Conservation (phyloP, 2,888 invertebrate species). For the Cryptus viduatorius region DNA sequence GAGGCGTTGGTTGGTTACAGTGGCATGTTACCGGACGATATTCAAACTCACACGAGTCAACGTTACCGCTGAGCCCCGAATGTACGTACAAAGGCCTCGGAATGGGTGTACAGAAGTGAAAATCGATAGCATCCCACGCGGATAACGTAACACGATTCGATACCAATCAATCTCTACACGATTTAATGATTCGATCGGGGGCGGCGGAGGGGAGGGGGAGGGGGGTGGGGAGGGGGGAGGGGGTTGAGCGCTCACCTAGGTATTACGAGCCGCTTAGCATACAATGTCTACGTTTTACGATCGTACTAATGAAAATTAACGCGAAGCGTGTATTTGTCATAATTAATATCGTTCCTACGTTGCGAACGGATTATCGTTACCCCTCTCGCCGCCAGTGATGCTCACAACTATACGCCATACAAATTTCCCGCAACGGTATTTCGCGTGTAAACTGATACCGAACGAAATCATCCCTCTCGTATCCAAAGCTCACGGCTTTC, state of each 20-base stretch:
- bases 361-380: constrained; percentile 37
- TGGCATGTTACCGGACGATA: constrained; percentile 38
- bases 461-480: not conserved
- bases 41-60: constrained; percentile 8
- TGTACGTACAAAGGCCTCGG: constrained; percentile 10
- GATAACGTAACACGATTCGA: constrained; percentile 59
- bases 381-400: not conserved
- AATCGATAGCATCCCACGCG: constrained; percentile 53
- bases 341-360: constrained; percentile 55
- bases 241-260: constrained; percentile 43
- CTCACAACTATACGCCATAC: constrained; percentile 24
- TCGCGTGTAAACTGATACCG: constrained; percentile 8
- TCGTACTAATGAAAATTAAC: constrained; percentile 63
- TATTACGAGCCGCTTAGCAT: constrained; percentile 51
- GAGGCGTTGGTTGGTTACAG: constrained; percentile 47
- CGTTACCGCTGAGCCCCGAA: not conserved
- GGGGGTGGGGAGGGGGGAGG: too few species aligned
- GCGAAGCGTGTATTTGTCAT: constrained; percentile 58
- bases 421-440: constrained; percentile 39
- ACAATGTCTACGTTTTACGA: constrained; percentile 59
- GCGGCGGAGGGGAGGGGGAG: too few species aligned
- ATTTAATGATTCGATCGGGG: constrained; percentile 58
- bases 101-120: constrained; percentile 36
- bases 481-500: not conserved
- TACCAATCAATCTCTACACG: constrained; percentile 60